Percentiles rank a stretch among this genome's conserved stretches.
phyloP scores from a whole-genome alignment of 2,797 vertebrate species.

The Phrynocephalus vlangalii region DNA sequence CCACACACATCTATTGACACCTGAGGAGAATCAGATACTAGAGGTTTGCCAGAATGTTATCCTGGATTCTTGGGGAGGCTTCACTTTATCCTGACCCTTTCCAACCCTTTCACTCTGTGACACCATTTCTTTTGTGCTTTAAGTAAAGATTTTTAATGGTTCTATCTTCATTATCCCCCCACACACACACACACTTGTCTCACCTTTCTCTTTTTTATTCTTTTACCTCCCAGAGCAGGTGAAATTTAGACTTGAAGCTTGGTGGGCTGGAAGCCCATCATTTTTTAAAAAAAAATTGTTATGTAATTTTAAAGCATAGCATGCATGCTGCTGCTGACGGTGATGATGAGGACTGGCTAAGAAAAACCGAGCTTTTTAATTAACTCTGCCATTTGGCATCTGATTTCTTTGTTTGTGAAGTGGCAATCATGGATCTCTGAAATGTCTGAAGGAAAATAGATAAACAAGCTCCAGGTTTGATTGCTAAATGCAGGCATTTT shows the following conservation, averaged over 20 bases:
- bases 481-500: background rate
- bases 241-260: background rate
- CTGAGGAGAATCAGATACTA: background rate
- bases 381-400: background rate
- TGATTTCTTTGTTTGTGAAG: background rate
- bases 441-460: background rate
- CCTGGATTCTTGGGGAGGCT: background rate
- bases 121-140: constrained; percentile 31
- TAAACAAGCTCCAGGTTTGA: background rate
- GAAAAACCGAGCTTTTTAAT: background rate
- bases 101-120: constrained; percentile 22
- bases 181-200: too few relatives aligned
- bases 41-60: constrained; percentile 10
- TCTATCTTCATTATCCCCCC: background rate
- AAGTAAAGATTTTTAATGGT: background rate
- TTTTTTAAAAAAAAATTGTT: background rate
- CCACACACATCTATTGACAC: constrained; percentile 36
- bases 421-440: too few relatives aligned
- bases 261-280: background rate
- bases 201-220: background rate
- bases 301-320: background rate
- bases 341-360: background rate
- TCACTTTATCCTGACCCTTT: background rate
- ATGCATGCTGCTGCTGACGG: background rate
- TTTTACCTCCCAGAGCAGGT: background rate